These are phyloP conservation scores for Brachionus paranguensis DNA, from an alignment of 1,140 invertebrate species.

Conservation along the genomic window DNA sequence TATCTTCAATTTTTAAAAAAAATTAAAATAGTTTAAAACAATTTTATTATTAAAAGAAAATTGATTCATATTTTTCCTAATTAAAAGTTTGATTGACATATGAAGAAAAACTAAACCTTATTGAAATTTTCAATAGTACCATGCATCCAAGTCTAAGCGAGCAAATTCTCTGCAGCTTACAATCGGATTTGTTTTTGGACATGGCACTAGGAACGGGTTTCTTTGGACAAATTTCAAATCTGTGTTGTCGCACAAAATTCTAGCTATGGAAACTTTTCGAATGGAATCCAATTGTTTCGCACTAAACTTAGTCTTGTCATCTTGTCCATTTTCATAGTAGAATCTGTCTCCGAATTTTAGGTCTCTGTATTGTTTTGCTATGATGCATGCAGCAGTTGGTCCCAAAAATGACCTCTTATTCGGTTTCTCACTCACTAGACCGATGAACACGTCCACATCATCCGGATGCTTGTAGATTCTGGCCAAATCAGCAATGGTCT, in stretches of 20 bases:
- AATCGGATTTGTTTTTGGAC: neutral
- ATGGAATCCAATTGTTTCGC: neutral
- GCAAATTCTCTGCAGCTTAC: neutral
- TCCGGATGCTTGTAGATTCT: constrained; percentile 40
- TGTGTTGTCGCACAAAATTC: neutral
- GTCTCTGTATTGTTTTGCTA: neutral
- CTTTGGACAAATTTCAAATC: neutral
- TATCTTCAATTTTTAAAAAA: too few relatives aligned
- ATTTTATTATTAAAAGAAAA: too few relatives aligned
- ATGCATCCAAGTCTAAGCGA: neutral
- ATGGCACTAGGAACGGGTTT: neutral
- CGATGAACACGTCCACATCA: constrained; percentile 46
- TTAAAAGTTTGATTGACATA: neutral
- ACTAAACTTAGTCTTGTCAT: neutral
- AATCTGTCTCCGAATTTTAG: neutral
- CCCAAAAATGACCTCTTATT: constrained; percentile 78
- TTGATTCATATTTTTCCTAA: neutral
- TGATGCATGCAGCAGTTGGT: constrained; percentile 78
- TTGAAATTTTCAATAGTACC: neutral
- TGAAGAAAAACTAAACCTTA: neutral
- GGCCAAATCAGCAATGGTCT: neutral
- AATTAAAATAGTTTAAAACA: too few relatives aligned
- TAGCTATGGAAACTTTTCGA: neutral
- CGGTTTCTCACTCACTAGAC: constrained; percentile 74
- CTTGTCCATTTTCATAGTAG: neutral